phyloP scores from a whole-genome alignment of 1,140 invertebrate genomes.

The Steinernema khuongi region DNA sequence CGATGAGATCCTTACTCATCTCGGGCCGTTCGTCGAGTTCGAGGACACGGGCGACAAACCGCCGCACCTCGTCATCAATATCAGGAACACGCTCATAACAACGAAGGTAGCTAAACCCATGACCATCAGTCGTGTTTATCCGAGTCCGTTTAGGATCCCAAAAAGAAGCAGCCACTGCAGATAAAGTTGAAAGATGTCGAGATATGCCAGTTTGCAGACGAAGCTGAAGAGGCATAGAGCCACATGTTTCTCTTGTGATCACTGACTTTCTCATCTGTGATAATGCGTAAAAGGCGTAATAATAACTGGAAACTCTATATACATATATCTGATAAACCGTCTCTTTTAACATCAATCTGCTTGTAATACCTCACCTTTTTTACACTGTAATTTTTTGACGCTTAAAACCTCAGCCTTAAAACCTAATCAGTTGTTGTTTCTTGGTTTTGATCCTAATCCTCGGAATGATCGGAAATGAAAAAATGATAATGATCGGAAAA shows the following conservation, averaged over 20 bases:
- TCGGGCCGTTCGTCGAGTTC: constrained; percentile 35
- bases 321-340: too few species aligned
- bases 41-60: constrained; percentile 31
- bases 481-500: too few species aligned
- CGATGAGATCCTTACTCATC: constrained; percentile 37
- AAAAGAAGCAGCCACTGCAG: constrained; percentile 35
- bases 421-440: too few species aligned
- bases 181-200: constrained; percentile 29
- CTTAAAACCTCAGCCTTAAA: neutral
- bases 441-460: too few species aligned
- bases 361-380: neutral
- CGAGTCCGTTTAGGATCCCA: constrained; percentile 24
- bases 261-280: too few species aligned
- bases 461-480: too few species aligned
- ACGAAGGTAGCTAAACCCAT: constrained; percentile 24
- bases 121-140: neutral
- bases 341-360: neutral
- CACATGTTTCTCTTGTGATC: too few species aligned
- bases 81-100: constrained; percentile 29
- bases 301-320: too few species aligned
- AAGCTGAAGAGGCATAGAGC: constrained; percentile 4
- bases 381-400: neutral
- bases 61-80: constrained; percentile 19
- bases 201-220: constrained; percentile 33
- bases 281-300: too few species aligned